These are phyloP conservation scores for Pseudochirops corinnae DNA, from an alignment of 2,797 vertebrate genomes.

Conservation along the genomic window DNA sequence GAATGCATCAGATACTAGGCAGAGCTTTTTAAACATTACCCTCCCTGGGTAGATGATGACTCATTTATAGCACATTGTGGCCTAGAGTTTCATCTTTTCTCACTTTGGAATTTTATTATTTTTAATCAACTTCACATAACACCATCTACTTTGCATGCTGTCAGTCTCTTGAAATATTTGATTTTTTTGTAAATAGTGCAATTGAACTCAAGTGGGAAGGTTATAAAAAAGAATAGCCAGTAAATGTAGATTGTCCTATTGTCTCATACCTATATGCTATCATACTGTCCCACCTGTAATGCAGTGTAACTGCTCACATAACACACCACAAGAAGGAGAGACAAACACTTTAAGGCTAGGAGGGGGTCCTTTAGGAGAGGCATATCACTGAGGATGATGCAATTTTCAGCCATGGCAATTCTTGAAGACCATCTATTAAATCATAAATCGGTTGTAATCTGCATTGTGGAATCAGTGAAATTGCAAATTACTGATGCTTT, in stretches of 20 bases:
- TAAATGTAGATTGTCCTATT: constrained; percentile 2
- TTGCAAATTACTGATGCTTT: background rate
- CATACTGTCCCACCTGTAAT: background rate
- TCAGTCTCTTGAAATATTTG: constrained; percentile 31
- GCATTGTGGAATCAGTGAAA: background rate
- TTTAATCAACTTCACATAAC: constrained; percentile 36
- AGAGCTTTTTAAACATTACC: constrained; percentile 16
- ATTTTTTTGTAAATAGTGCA: constrained; percentile 60
- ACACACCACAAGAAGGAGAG: background rate
- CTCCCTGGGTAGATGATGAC: background rate
- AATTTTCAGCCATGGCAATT: background rate
- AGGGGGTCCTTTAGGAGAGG: background rate
- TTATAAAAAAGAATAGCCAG: constrained; percentile 42
- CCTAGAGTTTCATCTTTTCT: constrained; percentile 25
- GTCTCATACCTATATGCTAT: constrained; percentile 8
- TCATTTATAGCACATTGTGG: background rate
- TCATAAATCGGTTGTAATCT: background rate
- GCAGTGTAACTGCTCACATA: background rate
- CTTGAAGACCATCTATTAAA: background rate
- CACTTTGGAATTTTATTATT: constrained; percentile 49
- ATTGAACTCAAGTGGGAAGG: constrained; percentile 37
- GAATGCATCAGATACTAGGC: background rate
- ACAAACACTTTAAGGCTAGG: constrained; percentile 3
- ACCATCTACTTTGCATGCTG: constrained; percentile 37
- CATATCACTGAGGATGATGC: background rate